Percentiles rank a stretch among this genome's conserved stretches.
phyloP scores from a whole-genome alignment of 2,113 vertebrate genomes.

The Phylloscopus trochilus region DNA sequence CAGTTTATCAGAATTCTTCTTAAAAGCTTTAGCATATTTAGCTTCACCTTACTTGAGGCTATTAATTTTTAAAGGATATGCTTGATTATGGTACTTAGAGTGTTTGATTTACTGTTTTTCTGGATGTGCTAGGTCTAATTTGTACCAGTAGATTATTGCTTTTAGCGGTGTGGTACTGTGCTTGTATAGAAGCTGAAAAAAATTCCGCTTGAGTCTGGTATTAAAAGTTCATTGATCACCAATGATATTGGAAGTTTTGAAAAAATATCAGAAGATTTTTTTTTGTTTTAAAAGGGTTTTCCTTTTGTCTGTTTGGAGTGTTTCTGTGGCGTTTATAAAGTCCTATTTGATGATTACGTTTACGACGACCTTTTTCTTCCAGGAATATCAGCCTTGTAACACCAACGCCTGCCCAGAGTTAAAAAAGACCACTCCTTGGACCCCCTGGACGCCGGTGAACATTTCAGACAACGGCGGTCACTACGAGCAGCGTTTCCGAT shows the following conservation, averaged over 20 bases:
- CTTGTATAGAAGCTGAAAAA: not conserved
- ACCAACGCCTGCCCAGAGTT: constrained; percentile 88
- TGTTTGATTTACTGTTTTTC: not conserved
- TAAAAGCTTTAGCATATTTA: not conserved
- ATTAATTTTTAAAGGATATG: not conserved
- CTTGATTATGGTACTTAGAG: not conserved
- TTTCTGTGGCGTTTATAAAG: not conserved
- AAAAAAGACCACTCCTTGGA: constrained; percentile 98
- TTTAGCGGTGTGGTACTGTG: not conserved
- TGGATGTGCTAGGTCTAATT: not conserved
- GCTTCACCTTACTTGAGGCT: not conserved
- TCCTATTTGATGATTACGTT: not conserved
- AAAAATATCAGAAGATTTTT: not conserved
- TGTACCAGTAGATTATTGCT: not conserved
- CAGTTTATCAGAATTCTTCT: not conserved
- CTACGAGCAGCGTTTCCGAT: constrained; percentile 94
- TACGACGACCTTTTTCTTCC: not conserved
- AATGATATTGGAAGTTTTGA: not conserved
- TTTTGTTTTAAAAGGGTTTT: not conserved
- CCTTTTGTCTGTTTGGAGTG: not conserved
- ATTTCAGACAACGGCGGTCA: constrained; percentile 96
- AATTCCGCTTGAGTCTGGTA: not conserved
- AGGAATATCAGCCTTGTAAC: constrained; percentile 97
- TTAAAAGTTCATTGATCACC: not conserved
- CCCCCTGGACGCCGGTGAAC: constrained; percentile 94